These are phyloP conservation scores for Gisinianus flammeolus DNA, from an alignment of 2,888 invertebrate species.

Conservation along the genomic window DNA sequence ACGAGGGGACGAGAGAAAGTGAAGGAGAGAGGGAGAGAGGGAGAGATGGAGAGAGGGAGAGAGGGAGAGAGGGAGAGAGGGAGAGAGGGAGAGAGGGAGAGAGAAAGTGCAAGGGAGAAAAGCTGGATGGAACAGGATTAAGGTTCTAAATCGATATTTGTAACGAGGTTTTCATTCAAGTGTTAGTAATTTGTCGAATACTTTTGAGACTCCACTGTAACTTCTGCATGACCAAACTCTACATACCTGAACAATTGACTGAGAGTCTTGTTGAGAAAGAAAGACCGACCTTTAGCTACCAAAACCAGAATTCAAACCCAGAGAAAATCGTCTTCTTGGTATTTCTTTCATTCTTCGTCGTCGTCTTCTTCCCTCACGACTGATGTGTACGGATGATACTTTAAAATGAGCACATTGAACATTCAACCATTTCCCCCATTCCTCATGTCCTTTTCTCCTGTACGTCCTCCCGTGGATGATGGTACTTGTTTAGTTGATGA, in stretches of 20 bases:
- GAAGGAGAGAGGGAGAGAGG: too few relatives aligned
- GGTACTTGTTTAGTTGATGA: too few relatives aligned
- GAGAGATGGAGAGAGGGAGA: too few relatives aligned
- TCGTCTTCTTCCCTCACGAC: background rate
- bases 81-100: background rate
- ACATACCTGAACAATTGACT: slow-evolving; percentile 38
- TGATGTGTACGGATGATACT: too few relatives aligned
- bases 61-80: background rate
- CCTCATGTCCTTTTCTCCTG: background rate
- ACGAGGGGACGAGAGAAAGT: too few relatives aligned
- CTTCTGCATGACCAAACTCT: slow-evolving; percentile 33
- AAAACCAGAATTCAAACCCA: background rate
- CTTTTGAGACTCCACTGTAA: slow-evolving; percentile 34
- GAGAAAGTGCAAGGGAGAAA: background rate
- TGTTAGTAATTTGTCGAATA: slow-evolving; percentile 36
- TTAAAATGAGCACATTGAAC: background rate
- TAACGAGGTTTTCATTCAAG: slow-evolving; percentile 45
- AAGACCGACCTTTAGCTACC: background rate
- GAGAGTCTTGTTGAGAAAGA: background rate
- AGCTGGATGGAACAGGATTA: slow-evolving; percentile 5
- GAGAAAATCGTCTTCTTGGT: background rate
- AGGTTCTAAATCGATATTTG: slow-evolving; percentile 32
- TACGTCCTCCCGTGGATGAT: background rate
- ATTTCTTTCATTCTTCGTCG: background rate
- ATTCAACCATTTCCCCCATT: background rate